Conservation (phyloP, 2,113 vertebrate species). For the Tychaedon coryphoeus region DNA sequence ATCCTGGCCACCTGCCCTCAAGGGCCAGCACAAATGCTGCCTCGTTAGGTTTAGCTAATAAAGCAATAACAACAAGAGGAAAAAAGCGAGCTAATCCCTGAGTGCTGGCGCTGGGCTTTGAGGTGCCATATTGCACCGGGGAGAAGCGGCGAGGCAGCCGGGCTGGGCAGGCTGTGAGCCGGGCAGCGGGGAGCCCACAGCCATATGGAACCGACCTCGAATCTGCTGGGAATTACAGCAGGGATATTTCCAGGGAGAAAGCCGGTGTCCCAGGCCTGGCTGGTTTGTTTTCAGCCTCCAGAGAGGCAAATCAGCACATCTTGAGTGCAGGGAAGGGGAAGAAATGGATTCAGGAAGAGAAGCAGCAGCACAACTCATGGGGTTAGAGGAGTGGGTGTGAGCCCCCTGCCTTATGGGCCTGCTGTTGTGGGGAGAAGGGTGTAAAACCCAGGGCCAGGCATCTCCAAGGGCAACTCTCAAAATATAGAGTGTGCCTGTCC, state of each 20-base stretch:
- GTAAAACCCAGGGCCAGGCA: neutral
- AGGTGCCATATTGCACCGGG: neutral
- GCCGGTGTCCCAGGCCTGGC: neutral
- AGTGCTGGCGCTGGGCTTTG: neutral
- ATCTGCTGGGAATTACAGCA: constrained; percentile 5
- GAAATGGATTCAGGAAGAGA: neutral
- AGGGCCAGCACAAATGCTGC: neutral
- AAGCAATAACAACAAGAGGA: neutral
- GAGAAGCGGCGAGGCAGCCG: neutral
- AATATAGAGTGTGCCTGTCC: neutral
- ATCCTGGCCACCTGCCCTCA: constrained; percentile 41
- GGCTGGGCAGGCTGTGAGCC: neutral
- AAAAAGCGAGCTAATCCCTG: constrained; percentile 12
- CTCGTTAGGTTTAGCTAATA: constrained; percentile 54
- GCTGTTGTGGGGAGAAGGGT: neutral
- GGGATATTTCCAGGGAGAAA: neutral
- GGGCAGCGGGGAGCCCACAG: neutral
- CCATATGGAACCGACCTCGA: neutral
- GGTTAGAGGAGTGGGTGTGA: neutral
- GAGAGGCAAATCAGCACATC: neutral
- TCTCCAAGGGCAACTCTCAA: neutral
- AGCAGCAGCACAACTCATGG: rapidly evolving
- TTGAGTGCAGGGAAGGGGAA: neutral
- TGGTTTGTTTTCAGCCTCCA: neutral
- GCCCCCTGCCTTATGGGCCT: rapidly evolving